Percentiles rank a stretch among this genome's conserved stretches.
phyloP scores from a whole-genome alignment of 1,140 invertebrate genomes.

The Drosophila aff. region DNA sequence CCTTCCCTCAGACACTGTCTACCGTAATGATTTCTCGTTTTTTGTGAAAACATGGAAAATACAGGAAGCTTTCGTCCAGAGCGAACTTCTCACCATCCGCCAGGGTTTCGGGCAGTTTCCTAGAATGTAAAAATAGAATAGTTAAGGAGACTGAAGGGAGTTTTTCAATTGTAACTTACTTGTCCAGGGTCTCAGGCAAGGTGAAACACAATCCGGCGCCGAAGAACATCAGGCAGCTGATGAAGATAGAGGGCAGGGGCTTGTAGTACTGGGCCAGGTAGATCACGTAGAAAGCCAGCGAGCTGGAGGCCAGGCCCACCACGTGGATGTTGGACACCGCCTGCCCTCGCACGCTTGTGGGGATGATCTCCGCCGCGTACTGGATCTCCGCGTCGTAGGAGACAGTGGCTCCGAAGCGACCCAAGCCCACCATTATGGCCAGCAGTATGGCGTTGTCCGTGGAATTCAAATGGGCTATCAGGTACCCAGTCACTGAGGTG shows the following conservation, averaged over 20 bases:
- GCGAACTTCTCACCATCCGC: conserved; percentile 87
- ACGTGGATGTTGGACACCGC: conserved; percentile 86
- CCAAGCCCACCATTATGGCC: conserved; percentile 85
- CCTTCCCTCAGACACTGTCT: conserved; percentile 1
- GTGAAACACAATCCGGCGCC: conserved; percentile 86
- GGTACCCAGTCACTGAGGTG: conserved; percentile 72
- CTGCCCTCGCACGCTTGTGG: conserved; percentile 87
- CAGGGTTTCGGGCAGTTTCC: conserved; percentile 86
- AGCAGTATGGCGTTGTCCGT: conserved; percentile 61
- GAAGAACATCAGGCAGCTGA: conserved; percentile 86
- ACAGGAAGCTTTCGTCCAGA: conserved; percentile 78
- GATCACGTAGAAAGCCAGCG: conserved; percentile 75
- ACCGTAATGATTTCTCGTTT: neutral
- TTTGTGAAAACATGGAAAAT: conserved; percentile 53
- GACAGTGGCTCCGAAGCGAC: conserved; percentile 88
- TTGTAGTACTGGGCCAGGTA: conserved; percentile 85
- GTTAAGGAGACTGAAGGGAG: too few species aligned
- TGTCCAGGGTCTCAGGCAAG: conserved; percentile 87
- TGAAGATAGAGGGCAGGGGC: conserved; percentile 86
- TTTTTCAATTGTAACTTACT: conserved; percentile 32
- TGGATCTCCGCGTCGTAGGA: conserved; percentile 88
- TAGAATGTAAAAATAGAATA: neutral
- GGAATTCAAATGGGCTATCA: conserved; percentile 59
- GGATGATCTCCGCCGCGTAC: conserved; percentile 89
- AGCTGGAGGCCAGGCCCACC: conserved; percentile 85